Evolutionary conservation across 2,113 vertebrate species (phyloP).

Genomic region (Diphyllodes magnificus): DNA sequence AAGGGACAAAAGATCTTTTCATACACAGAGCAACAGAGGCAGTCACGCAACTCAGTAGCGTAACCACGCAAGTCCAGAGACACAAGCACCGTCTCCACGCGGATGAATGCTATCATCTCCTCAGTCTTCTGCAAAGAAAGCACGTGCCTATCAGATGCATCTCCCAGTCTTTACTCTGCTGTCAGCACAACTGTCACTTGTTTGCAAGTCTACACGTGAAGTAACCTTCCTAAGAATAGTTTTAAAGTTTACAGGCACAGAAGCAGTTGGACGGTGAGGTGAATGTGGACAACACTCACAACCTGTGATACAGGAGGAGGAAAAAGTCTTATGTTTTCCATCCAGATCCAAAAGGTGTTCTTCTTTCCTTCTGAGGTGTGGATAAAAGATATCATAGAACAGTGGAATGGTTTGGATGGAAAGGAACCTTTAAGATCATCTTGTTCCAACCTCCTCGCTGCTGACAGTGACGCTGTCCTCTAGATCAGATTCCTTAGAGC

Average conservation of each 20-base stretch:
- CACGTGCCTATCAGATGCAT: not conserved
- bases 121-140: not conserved
- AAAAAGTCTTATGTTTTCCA: not conserved
- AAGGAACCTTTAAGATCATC: not conserved
- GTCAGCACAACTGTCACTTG: not conserved
- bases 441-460: accelerated
- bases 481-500: not conserved
- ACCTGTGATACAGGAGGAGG: not conserved
- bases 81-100: not conserved
- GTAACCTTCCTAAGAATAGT: not conserved
- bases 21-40: not conserved
- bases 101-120: not conserved
- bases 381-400: not conserved
- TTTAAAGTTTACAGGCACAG: not conserved
- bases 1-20: slow-evolving; percentile 2
- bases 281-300: not conserved
- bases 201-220: not conserved
- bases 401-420: not conserved
- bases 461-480: not conserved
- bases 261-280: not conserved
- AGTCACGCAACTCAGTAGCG: not conserved
- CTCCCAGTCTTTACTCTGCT: not conserved
- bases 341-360: not conserved
- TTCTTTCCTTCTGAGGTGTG: not conserved
- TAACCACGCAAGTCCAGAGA: not conserved